These are phyloP conservation scores for Cosmia pyralina DNA, from an alignment of 2,888 invertebrate species.

Conservation along the genomic window DNA sequence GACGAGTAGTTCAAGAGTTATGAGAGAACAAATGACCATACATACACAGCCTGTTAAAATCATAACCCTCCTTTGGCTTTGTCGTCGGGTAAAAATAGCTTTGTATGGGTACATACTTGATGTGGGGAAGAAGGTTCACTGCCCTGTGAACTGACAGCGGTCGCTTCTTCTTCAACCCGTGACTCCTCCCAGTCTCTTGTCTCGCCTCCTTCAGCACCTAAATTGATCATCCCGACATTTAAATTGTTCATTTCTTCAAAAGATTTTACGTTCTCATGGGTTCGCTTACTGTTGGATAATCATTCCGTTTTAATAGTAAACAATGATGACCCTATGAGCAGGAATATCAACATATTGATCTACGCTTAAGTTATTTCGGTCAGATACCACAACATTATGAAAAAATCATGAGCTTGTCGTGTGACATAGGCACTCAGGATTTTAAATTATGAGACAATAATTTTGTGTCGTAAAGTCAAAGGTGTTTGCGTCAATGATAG, in stretches of 20 bases:
- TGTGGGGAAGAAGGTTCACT: constrained; percentile 87
- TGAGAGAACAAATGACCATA: too few relatives aligned
- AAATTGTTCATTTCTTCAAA: not conserved
- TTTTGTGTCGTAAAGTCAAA: not conserved
- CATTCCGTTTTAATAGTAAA: not conserved
- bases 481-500: not conserved
- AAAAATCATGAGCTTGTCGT: not conserved
- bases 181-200: constrained; percentile 85
- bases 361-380: not conserved
- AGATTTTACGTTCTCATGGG: not conserved
- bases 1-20: too few relatives aligned
- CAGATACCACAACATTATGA: not conserved
- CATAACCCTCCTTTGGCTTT: too few relatives aligned
- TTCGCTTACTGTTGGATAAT: not conserved
- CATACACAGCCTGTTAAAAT: too few relatives aligned
- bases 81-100: not conserved
- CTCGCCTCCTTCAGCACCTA: constrained; percentile 80
- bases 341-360: not conserved
- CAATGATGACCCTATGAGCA: not conserved
- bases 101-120: constrained; percentile 73
- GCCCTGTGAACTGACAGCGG: constrained; percentile 88
- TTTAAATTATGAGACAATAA: not conserved
- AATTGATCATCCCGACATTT: not conserved
- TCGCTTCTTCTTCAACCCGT: constrained; percentile 85
- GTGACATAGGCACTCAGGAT: not conserved